phyloP scores from a whole-genome alignment of 2,113 vertebrate genomes.

The Gymnobelideus leadbeateri region DNA sequence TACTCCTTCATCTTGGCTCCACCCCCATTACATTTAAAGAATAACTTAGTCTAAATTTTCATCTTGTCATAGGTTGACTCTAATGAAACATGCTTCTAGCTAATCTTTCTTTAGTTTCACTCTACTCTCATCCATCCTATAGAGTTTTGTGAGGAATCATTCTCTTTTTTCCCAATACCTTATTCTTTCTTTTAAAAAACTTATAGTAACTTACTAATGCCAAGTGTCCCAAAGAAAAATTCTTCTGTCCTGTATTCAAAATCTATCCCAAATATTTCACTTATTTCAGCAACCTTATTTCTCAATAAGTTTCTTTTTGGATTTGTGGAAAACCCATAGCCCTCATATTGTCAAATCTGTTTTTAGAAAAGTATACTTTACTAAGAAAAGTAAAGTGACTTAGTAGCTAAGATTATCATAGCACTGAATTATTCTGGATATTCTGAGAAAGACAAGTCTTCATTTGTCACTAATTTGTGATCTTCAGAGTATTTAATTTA shows the following conservation, averaged over 20 bases:
- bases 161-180: background rate
- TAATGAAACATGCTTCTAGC: background rate
- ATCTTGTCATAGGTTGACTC: background rate
- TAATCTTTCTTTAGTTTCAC: background rate
- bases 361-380: background rate
- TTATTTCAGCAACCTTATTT: background rate
- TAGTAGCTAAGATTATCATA: slow-evolving; percentile 13
- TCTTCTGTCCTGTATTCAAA: background rate
- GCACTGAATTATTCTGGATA: background rate
- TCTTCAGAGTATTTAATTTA: slow-evolving; percentile 15
- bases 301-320: background rate
- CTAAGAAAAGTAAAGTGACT: background rate
- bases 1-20: no score
- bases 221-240: slow-evolving; percentile 2
- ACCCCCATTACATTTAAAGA: no score
- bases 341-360: background rate
- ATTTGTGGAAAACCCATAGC: slow-evolving; percentile 11
- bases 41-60: background rate
- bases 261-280: background rate
- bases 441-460: background rate
- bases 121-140: background rate
- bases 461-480: background rate
- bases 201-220: background rate
- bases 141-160: background rate
- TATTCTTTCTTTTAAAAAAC: background rate